phyloP scores from a whole-genome alignment of 2,888 invertebrate species.

The Seira sanloemensis region DNA sequence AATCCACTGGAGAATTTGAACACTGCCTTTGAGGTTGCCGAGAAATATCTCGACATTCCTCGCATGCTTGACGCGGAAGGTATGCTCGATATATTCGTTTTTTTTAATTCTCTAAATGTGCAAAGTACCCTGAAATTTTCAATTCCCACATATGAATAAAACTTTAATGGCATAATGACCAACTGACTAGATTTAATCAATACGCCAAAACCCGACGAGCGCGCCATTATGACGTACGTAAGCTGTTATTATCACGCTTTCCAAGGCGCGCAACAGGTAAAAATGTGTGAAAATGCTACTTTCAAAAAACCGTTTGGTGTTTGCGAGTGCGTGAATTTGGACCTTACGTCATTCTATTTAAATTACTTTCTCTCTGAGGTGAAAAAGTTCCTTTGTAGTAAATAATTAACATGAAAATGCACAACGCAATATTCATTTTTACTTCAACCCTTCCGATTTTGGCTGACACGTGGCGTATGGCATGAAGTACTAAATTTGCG shows the following conservation, averaged over 20 bases:
- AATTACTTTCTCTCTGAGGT: too few relatives aligned
- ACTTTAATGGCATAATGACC: conserved; percentile 20
- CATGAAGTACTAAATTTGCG: too few relatives aligned
- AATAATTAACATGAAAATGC: too few relatives aligned
- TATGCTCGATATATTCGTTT: too few relatives aligned
- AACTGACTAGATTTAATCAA: conserved; percentile 94
- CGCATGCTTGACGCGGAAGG: conserved; percentile 99
- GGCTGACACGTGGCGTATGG: too few relatives aligned
- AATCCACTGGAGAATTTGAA: conserved; percentile 99
- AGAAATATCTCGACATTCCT: conserved; percentile 99
- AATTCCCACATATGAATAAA: conserved; percentile 9
- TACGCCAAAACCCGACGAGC: conserved; percentile 99
- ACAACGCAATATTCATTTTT: too few relatives aligned
- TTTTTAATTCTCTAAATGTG: neutral
- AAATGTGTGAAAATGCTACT: too few relatives aligned
- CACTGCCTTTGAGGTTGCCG: conserved; percentile 99
- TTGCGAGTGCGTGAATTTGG: too few relatives aligned
- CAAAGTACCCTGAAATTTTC: neutral
- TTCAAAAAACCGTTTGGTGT: too few relatives aligned
- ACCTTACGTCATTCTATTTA: too few relatives aligned
- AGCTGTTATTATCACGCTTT: conserved; percentile 99
- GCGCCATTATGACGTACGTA: conserved; percentile 99
- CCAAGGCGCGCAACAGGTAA: conserved; percentile 99
- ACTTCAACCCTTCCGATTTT: too few relatives aligned
- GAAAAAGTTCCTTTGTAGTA: too few relatives aligned